Percentiles rank a stretch among this genome's conserved stretches.
Evolutionary conservation across 2,888 invertebrate species (phyloP).

Genomic region (Drosophila subquinaria): DNA sequence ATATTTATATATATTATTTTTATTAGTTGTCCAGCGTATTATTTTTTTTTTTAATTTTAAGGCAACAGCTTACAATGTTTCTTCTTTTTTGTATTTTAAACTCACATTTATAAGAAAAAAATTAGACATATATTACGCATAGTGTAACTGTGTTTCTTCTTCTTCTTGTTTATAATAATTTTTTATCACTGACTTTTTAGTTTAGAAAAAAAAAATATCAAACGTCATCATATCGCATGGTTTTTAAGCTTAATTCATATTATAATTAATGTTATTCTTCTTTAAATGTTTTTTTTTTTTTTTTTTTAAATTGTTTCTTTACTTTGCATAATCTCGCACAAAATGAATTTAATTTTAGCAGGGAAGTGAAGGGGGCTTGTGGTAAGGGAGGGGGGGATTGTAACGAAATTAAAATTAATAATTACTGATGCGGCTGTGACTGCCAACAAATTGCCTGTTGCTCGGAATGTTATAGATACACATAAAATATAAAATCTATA

Average conservation of each 20-base stretch:
- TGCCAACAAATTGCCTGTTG: constrained; percentile 68
- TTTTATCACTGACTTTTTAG: constrained; percentile 66
- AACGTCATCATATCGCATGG: constrained; percentile 73
- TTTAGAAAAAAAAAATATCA: constrained; percentile 48
- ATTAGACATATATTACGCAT: constrained; percentile 38
- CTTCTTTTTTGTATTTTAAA: constrained; percentile 29
- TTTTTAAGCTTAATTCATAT: constrained; percentile 45
- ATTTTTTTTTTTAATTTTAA: constrained; percentile 40
- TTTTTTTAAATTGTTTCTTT: constrained; percentile 8
- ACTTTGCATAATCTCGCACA: constrained; percentile 48
- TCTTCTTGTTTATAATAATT: constrained; percentile 18
- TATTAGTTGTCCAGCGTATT: constrained; percentile 38
- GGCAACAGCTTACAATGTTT: constrained; percentile 66
- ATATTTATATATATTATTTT: constrained; percentile 15
- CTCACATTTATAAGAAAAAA: constrained; percentile 53
- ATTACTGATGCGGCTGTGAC: constrained; percentile 83
- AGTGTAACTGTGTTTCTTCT: constrained; percentile 37
- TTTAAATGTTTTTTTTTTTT: constrained; percentile 9
- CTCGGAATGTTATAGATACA: constrained; percentile 74
- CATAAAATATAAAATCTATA: constrained; percentile 45
- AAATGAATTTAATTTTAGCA: constrained; percentile 12
- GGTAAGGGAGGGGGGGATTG: constrained; percentile 7
- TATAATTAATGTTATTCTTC: constrained; percentile 11
- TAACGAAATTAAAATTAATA: constrained; percentile 80
- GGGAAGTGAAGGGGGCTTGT: constrained; percentile 6